These are phyloP conservation scores for Henricia sp. DNA, from an alignment of 53 echinoderm and acorn worm genomes.

Conservation along the genomic window DNA sequence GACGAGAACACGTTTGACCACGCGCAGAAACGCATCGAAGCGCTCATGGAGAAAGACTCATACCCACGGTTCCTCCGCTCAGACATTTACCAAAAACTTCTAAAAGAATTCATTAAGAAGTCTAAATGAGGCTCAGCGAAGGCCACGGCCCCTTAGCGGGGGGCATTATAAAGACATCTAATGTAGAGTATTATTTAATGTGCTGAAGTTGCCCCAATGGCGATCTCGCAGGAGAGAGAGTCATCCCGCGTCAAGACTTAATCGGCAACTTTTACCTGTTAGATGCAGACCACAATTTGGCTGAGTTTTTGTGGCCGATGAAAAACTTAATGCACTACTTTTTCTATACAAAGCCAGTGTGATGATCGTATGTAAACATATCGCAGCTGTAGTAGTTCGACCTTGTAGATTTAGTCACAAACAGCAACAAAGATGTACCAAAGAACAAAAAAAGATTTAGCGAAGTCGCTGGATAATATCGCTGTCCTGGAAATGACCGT, in stretches of 20 bases:
- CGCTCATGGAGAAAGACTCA: conserved; percentile 99
- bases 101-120: conserved; percentile 69
- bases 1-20: conserved; percentile 96
- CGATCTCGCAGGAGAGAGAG: background rate
- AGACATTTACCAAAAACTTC: conserved; percentile 92
- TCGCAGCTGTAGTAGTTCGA: too few species aligned
- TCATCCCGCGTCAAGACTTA: background rate
- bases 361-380: too few species aligned
- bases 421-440: too few species aligned
- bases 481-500: background rate
- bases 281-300: background rate
- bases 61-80: conserved; percentile 97
- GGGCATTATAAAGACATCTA: conserved; percentile 17
- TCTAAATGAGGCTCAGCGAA: conserved; percentile 43
- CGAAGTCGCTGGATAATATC: background rate
- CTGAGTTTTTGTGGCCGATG: background rate
- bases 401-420: too few species aligned
- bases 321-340: conserved; percentile 5
- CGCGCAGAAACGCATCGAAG: conserved; percentile 98
- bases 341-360: background rate
- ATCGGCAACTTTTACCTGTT: background rate
- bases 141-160: too few species aligned
- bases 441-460: too few species aligned
- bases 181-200: background rate
- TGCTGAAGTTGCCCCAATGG: background rate